A percentile compares a stretch with the other conserved stretches of the same genome.
Conservation (phyloP, 64 coral and sea anemone genomes). For the Dendrophyllia cribrosa region DNA sequence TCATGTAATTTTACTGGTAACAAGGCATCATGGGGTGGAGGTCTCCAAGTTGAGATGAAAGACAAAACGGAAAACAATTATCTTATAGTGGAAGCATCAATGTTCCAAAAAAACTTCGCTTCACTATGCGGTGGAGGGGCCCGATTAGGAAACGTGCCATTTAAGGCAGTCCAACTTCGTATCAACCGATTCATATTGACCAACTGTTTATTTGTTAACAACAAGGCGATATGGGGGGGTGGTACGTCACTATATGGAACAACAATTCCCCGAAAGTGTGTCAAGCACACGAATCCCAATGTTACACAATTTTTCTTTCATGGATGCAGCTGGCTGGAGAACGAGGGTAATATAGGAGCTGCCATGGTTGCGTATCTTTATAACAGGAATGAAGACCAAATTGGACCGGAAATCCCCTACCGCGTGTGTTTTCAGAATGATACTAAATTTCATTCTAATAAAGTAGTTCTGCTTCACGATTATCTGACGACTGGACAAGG, state of each 20-base stretch:
- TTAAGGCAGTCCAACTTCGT: not conserved
- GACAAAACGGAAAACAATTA: conserved; percentile 52
- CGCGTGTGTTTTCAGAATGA: conserved; percentile 45
- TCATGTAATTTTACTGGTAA: conserved; percentile 62
- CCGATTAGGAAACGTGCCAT: conserved; percentile 46
- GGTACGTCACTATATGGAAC: conserved; percentile 71
- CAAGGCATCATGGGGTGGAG: conserved; percentile 79
- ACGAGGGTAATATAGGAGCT: conserved; percentile 69
- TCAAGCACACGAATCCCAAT: not conserved
- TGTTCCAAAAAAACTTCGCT: conserved; percentile 71
- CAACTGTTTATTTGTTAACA: conserved; percentile 45
- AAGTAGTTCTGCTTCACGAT: not conserved
- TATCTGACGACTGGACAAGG: conserved; percentile 64
- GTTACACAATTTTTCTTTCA: conserved; percentile 43
- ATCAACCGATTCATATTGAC: conserved; percentile 16
- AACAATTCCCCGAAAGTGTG: conserved; percentile 35
- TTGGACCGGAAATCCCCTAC: conserved; percentile 80
- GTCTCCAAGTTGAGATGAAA: conserved; percentile 59
- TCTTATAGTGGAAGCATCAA: conserved; percentile 26
- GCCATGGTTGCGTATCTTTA: conserved; percentile 70
- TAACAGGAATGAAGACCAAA: conserved; percentile 69
- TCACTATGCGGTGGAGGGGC: conserved; percentile 65
- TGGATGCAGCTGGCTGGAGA: conserved; percentile 44
- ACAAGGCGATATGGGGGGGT: conserved; percentile 70
- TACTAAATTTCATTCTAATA: conserved; percentile 43